These are phyloP conservation scores for Gorsachius goisagi DNA, from an alignment of 2,113 vertebrate genomes.

Conservation along the genomic window DNA sequence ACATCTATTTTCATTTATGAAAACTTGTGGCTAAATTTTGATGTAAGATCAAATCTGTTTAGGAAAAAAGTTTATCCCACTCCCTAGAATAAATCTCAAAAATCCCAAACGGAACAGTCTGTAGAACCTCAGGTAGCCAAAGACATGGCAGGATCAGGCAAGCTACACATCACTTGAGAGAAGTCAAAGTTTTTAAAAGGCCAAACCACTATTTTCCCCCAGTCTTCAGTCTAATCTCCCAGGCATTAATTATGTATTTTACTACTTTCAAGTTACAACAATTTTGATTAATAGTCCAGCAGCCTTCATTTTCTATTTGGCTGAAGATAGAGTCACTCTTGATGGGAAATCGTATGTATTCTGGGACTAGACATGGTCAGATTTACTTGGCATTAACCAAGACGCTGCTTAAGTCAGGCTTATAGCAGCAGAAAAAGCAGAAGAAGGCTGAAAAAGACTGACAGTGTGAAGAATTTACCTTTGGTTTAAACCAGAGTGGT, in stretches of 20 bases:
- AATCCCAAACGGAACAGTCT: not conserved
- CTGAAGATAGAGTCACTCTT: not conserved
- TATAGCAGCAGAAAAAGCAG: not conserved
- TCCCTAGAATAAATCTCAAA: not conserved
- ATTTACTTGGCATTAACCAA: not conserved
- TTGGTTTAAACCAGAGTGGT: not conserved
- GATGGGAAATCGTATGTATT: not conserved
- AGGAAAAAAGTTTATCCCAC: not conserved
- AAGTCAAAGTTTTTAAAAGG: not conserved
- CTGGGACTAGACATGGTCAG: not conserved
- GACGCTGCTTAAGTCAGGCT: not conserved
- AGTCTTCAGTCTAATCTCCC: not conserved
- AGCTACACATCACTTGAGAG: not conserved
- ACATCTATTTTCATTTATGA: not conserved
- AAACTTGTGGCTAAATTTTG: not conserved
- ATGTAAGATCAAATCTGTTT: not conserved
- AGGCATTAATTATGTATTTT: not conserved
- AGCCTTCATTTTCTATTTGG: not conserved
- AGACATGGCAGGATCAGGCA: not conserved
- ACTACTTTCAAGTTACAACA: not conserved
- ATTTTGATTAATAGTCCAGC: not conserved
- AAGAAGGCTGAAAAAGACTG: not conserved
- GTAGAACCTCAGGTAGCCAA: not conserved
- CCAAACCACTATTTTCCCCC: not conserved
- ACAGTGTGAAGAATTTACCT: not conserved